Conservation (phyloP, 2,888 invertebrate species). For the Eupithecia insigniata region DNA sequence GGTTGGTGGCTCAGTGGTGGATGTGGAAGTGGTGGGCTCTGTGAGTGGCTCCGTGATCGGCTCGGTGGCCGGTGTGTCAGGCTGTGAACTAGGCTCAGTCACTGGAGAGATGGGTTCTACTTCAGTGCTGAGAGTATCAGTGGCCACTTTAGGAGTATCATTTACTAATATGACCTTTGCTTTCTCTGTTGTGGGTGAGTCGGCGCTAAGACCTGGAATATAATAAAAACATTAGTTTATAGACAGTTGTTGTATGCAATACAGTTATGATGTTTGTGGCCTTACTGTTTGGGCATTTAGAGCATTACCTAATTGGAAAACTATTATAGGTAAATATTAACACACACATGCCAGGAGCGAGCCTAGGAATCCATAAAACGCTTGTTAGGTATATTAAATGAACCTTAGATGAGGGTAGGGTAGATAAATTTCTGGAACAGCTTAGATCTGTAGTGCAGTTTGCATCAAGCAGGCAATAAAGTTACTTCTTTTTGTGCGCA, state of each 20-base stretch:
- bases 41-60: conserved; percentile 1
- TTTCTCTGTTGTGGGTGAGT: background rate
- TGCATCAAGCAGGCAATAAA: conserved; percentile 11
- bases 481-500: conserved; percentile 45
- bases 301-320: background rate
- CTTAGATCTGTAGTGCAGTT: conserved; percentile 2
- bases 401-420: conserved; percentile 35
- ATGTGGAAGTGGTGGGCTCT: background rate
- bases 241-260: background rate
- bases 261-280: background rate
- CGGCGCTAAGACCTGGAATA: conserved; percentile 5
- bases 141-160: background rate
- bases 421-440: conserved; percentile 33
- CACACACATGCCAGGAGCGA: background rate
- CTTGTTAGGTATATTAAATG: background rate
- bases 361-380: background rate
- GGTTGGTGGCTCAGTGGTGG: conserved; percentile 49
- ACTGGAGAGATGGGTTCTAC: background rate
- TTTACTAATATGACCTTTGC: background rate
- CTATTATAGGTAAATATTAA: background rate
- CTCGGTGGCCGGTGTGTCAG: background rate
- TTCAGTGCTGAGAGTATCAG: background rate
- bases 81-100: background rate
- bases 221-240: background rate
- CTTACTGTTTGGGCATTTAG: background rate